Conservation (phyloP, 1,140 invertebrate species). For the Chionoecetes opilio region DNA sequence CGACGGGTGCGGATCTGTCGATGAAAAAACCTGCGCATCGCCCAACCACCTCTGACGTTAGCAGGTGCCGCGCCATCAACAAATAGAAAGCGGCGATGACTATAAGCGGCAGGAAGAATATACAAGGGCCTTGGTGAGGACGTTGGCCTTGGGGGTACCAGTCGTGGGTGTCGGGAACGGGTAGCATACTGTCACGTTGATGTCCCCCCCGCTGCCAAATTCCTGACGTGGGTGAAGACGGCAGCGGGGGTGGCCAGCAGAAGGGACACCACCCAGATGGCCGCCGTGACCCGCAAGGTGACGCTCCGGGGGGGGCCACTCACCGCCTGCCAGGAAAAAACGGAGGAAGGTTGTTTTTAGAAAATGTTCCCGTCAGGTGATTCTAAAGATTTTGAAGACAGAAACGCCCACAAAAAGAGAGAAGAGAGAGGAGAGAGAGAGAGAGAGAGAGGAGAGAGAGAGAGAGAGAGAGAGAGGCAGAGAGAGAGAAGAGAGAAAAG, state of each 20-base stretch:
- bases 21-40: too few relatives aligned
- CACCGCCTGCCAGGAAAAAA: slow-evolving; percentile 49
- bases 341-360: neutral
- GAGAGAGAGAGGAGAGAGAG: too few relatives aligned
- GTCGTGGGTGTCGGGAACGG: slow-evolving; percentile 33
- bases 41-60: slow-evolving; percentile 62
- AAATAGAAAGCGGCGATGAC: slow-evolving; percentile 69
- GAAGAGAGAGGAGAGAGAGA: too few relatives aligned
- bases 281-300: slow-evolving; percentile 42
- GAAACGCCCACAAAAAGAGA: too few relatives aligned
- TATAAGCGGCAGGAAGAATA: slow-evolving; percentile 61
- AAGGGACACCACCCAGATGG: slow-evolving; percentile 66
- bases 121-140: slow-evolving; percentile 59
- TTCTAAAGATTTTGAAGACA: too few relatives aligned
- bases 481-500: too few relatives aligned
- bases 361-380: too few relatives aligned
- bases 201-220: neutral
- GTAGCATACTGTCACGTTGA: slow-evolving; percentile 59
- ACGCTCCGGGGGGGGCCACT: slow-evolving; percentile 37
- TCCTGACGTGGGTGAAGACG: slow-evolving; percentile 50
- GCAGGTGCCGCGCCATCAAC: slow-evolving; percentile 61
- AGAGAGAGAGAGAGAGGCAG: too few relatives aligned
- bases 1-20: slow-evolving; percentile 90
- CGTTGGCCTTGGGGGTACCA: slow-evolving; percentile 80
- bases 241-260: slow-evolving; percentile 61